Percentiles rank a stretch among this genome's conserved stretches.
phyloP scores from a whole-genome alignment of 2,797 vertebrate species.

The Diceros bicornis region DNA sequence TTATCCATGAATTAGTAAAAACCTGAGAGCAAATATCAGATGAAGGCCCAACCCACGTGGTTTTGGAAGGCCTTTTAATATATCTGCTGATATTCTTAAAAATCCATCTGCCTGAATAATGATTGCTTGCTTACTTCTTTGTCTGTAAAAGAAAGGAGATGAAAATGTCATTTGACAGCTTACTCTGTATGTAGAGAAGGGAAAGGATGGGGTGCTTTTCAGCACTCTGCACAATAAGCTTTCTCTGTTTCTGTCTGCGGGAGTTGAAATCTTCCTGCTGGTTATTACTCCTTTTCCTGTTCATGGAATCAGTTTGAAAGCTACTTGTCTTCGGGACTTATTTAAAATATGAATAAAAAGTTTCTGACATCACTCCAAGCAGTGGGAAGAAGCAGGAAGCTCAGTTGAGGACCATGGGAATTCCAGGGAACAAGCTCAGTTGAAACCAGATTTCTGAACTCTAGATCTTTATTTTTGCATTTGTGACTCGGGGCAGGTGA shows the following conservation, averaged over 20 bases:
- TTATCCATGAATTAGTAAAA: slow-evolving; percentile 60
- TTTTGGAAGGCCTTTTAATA: slow-evolving; percentile 52
- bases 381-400: slow-evolving; percentile 4
- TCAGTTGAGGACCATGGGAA: neutral
- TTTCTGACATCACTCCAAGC: slow-evolving; percentile 16
- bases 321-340: slow-evolving; percentile 1
- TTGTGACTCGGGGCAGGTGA: neutral
- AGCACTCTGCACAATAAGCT: neutral
- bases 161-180: slow-evolving; percentile 70
- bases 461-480: slow-evolving; percentile 22
- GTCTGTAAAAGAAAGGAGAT: slow-evolving; percentile 2
- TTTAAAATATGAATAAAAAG: slow-evolving; percentile 46
- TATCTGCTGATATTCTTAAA: slow-evolving; percentile 61
- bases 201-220: neutral
- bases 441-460: slow-evolving; percentile 45
- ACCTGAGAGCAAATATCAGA: slow-evolving; percentile 34
- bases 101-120: slow-evolving; percentile 70
- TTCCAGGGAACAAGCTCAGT: neutral
- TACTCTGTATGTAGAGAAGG: neutral
- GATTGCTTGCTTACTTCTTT: slow-evolving; percentile 64
- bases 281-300: slow-evolving; percentile 17
- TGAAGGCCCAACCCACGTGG: neutral
- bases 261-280: slow-evolving; percentile 18
- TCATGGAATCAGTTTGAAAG: slow-evolving; percentile 25
- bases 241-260: neutral